Evolutionary conservation across 1,140 invertebrate genomes (phyloP).

Genomic region (Drosophila arawakana): DNA sequence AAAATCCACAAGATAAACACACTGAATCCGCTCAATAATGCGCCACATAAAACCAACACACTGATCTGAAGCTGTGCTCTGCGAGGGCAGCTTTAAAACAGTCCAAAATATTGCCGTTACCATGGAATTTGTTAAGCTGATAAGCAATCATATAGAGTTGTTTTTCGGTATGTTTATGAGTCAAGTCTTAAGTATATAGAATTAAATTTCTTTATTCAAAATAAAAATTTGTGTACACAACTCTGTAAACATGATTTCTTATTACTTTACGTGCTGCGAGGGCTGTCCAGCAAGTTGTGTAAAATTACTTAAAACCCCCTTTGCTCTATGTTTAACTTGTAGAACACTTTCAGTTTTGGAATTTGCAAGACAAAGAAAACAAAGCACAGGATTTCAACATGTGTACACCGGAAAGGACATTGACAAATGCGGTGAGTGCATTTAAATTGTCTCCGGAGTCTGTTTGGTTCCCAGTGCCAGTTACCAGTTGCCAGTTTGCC

Average conservation of each 20-base stretch:
- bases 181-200: no score
- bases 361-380: conserved; percentile 33
- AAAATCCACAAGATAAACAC: conserved; percentile 33
- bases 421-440: conserved; percentile 17
- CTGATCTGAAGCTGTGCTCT: conserved; percentile 1
- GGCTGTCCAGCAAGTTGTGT: neutral
- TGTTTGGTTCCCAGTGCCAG: conserved; percentile 3
- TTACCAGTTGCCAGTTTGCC: neutral
- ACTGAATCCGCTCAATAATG: conserved; percentile 2
- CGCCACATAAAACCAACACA: conserved; percentile 14
- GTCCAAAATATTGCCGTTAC: neutral
- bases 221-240: neutral
- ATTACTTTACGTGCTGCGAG: neutral
- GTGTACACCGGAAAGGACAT: conserved; percentile 42
- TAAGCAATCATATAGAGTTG: no score
- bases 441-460: conserved; percentile 31
- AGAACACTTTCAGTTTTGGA: conserved; percentile 62
- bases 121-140: no score
- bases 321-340: neutral
- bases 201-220: no score
- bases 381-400: conserved; percentile 14
- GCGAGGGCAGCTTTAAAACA: neutral
- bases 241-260: neutral
- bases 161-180: no score
- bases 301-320: neutral